Evolutionary conservation across 2,888 invertebrate species (phyloP).

Genomic region (Copidosoma aretas): DNA sequence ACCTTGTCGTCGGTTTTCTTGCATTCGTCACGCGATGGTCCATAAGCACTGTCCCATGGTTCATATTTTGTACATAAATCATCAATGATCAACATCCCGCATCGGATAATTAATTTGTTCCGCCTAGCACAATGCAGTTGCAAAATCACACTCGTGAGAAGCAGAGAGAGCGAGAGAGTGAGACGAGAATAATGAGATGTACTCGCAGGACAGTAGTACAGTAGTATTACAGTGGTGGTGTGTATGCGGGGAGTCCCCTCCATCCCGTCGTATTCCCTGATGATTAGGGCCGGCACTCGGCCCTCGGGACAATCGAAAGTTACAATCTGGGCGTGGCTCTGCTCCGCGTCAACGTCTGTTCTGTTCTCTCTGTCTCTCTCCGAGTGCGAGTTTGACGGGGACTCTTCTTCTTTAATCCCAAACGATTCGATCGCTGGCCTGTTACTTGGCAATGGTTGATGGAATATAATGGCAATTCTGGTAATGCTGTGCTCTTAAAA

Average conservation of each 20-base stretch:
- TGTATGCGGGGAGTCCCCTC: neutral
- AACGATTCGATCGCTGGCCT: neutral
- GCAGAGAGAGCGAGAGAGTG: too few species aligned
- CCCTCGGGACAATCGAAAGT: slow-evolving; percentile 55
- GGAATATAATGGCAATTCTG: neutral
- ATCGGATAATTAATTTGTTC: neutral
- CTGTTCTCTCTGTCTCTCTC: neutral
- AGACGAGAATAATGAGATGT: neutral
- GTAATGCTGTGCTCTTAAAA: too few species aligned
- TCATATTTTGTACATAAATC: neutral
- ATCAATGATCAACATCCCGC: neutral
- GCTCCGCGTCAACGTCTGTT: slow-evolving; percentile 15
- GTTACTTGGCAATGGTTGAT: too few species aligned
- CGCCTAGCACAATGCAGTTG: neutral
- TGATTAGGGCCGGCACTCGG: slow-evolving; percentile 57
- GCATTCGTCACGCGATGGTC: neutral
- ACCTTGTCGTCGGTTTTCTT: neutral
- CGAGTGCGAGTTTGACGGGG: slow-evolving; percentile 19
- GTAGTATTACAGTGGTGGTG: neutral
- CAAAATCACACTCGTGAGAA: neutral
- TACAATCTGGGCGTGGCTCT: slow-evolving; percentile 55
- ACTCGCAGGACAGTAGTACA: too few species aligned
- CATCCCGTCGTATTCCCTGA: slow-evolving; percentile 45
- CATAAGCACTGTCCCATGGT: neutral
- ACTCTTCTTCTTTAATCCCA: slow-evolving; percentile 3